Evolutionary conservation across 2,113 vertebrate genomes (phyloP).

Genomic region (Copsychus sechellarum): DNA sequence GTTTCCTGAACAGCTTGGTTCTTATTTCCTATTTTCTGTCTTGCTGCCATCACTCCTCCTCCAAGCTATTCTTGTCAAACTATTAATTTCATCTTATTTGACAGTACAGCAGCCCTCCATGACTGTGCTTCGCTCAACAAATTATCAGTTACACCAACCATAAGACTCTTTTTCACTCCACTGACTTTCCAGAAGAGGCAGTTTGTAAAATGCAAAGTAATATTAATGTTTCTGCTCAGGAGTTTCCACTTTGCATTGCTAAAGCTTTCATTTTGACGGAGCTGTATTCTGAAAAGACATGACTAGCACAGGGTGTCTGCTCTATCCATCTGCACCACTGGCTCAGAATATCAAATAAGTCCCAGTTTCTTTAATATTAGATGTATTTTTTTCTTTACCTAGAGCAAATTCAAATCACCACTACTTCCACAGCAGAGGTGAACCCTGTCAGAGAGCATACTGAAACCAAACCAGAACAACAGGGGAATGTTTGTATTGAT

Average conservation of each 20-base stretch:
- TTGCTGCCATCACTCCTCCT: conserved; percentile 42
- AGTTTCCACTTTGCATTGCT: conserved; percentile 37
- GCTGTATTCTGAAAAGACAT: not conserved
- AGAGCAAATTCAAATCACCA: not conserved
- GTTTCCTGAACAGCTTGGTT: conserved; percentile 22
- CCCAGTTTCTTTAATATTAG: not conserved
- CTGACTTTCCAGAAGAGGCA: conserved; percentile 2
- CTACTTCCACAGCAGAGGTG: not conserved
- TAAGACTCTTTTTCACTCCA: conserved; percentile 30
- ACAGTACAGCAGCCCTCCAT: conserved; percentile 11
- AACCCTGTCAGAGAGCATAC: not conserved
- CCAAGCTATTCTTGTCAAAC: conserved; percentile 40
- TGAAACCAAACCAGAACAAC: not conserved
- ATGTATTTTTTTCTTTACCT: not conserved
- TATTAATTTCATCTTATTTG: conserved; percentile 40
- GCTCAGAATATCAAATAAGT: conserved; percentile 24
- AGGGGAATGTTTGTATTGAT: not conserved
- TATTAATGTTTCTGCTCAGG: conserved; percentile 38
- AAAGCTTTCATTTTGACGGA: conserved; percentile 31
- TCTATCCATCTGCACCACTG: conserved; percentile 20
- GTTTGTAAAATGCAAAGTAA: conserved; percentile 49
- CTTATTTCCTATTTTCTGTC: conserved; percentile 25
- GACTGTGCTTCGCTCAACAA: conserved; percentile 16
- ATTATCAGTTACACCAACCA: conserved; percentile 42
- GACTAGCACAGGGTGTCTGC: not conserved